Base-by-base conservation (phyloP, 2,888 invertebrate genomes). In the Conchocele bisecta region DNA sequence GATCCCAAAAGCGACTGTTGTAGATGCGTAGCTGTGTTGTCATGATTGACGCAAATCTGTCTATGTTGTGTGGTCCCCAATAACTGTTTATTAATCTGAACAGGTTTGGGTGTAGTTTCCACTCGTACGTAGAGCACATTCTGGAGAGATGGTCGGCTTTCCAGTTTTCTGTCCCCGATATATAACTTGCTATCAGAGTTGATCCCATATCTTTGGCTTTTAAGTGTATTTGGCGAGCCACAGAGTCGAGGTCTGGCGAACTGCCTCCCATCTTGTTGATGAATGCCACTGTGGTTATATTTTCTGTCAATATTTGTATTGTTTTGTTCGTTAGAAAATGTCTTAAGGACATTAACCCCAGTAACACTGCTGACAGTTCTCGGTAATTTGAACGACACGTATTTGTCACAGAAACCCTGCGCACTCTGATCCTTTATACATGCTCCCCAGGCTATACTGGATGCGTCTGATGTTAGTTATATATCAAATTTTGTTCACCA, bases 1-100 rank as follows among this genome's bases (percentile, higher is more conserved):
- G 57, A n/a, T 57, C 41, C 41, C 42, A 57, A 57, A 24, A 41
- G 15, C n/a, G 15, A 29, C 57, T 57, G 57, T 41, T 57, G 57
- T 41, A 24, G 46, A n/a, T 31, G n/a, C 33, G 33, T 22, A 59
- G 1, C 15, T 29, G 33, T 31, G 46, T 26, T 31, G 59, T 33
- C 31, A 31, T 46, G 11, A 44, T 33, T 2, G 42, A 33, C 7
- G 51, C 51, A 31, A 60, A 59, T 7, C 39, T 15, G 24, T 60
- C 60, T 29, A 50, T 60, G 4, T 35, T 3, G n/a, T 50, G 60
- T 3, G 60, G 57, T 42, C 48, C 48, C 60, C 37, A 60, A 11
- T 37, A 35, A 37, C 24, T 37, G 39, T 54, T 39, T 1, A 51
- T 4, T n/a, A 51, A 28, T 17, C 39, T 22, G 15, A 54, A 54